Evolutionary conservation across 2,888 invertebrate species (phyloP).

Genomic region (Hydroisotoma schaefferi): DNA sequence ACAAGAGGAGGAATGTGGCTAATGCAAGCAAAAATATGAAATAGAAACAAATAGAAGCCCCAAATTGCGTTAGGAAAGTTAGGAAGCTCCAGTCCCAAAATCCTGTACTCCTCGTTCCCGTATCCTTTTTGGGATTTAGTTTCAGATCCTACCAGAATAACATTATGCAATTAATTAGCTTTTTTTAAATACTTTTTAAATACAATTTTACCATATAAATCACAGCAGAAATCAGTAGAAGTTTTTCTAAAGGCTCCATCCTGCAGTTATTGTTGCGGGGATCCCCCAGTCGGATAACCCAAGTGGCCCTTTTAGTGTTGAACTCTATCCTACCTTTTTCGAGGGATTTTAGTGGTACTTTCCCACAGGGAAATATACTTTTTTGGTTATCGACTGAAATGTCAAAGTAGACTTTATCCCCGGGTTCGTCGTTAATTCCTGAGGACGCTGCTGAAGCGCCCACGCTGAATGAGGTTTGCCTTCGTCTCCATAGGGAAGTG

Average conservation of each 20-base stretch:
- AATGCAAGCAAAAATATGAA: background rate
- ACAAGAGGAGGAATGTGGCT: background rate
- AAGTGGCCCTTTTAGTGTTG: no score
- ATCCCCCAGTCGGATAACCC: background rate
- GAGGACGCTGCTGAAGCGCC: no score
- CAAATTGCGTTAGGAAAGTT: background rate
- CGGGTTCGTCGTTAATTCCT: no score
- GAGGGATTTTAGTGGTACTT: no score
- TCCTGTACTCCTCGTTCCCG: background rate
- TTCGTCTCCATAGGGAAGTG: no score
- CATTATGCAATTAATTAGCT: background rate
- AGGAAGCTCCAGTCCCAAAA: background rate
- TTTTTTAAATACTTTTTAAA: background rate
- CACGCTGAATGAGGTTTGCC: no score
- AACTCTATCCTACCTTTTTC: no score
- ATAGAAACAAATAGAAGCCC: conserved; percentile 6
- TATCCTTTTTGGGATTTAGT: background rate
- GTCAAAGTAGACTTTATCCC: no score
- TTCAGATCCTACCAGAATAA: conserved; percentile 6
- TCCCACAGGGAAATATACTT: no score
- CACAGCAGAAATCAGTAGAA: conserved; percentile 11
- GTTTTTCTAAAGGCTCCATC: conserved; percentile 11
- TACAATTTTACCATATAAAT: conserved; percentile 15
- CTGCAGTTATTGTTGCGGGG: background rate
- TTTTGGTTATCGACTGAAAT: no score